Evolutionary conservation across 92 coral and sea anemone species (phyloP).

Genomic region (Umimayanthus chanpuru): DNA sequence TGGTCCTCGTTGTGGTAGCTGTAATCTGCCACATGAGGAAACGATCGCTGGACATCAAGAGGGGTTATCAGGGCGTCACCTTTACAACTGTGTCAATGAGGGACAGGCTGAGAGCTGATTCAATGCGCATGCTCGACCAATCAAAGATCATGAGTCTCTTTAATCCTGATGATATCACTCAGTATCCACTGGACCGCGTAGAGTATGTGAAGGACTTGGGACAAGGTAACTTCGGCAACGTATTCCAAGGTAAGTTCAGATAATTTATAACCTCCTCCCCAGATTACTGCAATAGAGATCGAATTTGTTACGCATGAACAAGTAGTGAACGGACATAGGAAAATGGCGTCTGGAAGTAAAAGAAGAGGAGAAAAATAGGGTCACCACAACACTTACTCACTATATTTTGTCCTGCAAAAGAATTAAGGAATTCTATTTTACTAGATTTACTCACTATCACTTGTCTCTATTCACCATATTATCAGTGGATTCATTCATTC

Average conservation of each 20-base stretch:
- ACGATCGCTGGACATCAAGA: constrained; percentile 15
- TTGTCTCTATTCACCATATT: too few relatives aligned
- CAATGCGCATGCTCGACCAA: constrained; percentile 80
- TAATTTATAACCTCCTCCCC: neutral
- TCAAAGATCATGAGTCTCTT: constrained; percentile 74
- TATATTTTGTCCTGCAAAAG: too few relatives aligned
- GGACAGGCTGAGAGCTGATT: constrained; percentile 82
- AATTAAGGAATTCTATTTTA: too few relatives aligned
- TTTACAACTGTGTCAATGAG: constrained; percentile 86
- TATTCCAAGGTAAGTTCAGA: constrained; percentile 77
- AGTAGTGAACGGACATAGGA: neutral
- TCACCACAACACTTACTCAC: too few relatives aligned
- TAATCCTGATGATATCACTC: constrained; percentile 81
- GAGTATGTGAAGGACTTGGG: constrained; percentile 94
- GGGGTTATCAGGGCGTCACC: constrained; percentile 67
- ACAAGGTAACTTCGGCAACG: constrained; percentile 96
- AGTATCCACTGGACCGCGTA: constrained; percentile 85
- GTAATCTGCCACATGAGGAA: constrained; percentile 36
- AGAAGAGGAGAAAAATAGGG: too few relatives aligned
- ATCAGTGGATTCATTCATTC: too few relatives aligned
- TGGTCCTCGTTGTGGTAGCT: constrained; percentile 29
- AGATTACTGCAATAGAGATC: neutral
- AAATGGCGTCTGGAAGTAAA: neutral
- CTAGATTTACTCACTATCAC: too few relatives aligned
- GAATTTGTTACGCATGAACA: neutral